Conservation (phyloP, 2,888 invertebrate species). For the Lepidocyrtoides sp. region DNA sequence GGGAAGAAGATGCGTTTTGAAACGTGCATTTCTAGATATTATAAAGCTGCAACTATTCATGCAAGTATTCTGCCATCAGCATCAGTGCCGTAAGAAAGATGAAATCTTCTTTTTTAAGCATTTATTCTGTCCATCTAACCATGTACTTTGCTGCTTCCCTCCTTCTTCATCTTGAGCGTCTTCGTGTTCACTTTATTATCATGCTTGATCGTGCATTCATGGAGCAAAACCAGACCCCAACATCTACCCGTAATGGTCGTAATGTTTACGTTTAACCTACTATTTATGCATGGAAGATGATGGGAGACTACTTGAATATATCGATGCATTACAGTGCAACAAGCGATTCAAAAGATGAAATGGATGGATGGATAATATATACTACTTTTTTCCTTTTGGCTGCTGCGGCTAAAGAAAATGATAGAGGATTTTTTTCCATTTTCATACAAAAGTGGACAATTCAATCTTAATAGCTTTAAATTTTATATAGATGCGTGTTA, state of each 20-base stretch:
- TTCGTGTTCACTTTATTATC: slow-evolving; percentile 21
- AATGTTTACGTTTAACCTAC: background rate
- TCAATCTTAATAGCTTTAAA: background rate
- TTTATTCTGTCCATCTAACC: too few relatives aligned
- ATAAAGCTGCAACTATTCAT: slow-evolving; percentile 12
- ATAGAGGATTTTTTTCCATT: slow-evolving; percentile 10
- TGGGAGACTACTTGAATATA: background rate
- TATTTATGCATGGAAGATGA: background rate
- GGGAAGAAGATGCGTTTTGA: background rate
- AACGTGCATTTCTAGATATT: background rate
- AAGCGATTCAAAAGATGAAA: slow-evolving; percentile 9
- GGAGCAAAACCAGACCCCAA: background rate
- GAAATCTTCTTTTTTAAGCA: background rate
- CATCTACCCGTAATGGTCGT: too few relatives aligned
- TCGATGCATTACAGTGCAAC: background rate
- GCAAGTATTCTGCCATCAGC: slow-evolving; percentile 44
- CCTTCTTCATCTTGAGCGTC: slow-evolving; percentile 19
- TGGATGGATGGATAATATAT: background rate
- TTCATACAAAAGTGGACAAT: slow-evolving; percentile 12
- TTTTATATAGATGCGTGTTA: background rate
- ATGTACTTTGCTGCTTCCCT: background rate
- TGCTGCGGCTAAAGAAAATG: background rate
- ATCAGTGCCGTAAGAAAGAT: background rate
- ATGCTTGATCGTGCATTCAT: slow-evolving; percentile 48
- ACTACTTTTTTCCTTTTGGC: background rate